A percentile compares a stretch with the other conserved stretches of the same genome.
These are phyloP conservation scores for Trigoniulus corallinus DNA, from an alignment of 1,140 invertebrate genomes.

Conservation along the genomic window DNA sequence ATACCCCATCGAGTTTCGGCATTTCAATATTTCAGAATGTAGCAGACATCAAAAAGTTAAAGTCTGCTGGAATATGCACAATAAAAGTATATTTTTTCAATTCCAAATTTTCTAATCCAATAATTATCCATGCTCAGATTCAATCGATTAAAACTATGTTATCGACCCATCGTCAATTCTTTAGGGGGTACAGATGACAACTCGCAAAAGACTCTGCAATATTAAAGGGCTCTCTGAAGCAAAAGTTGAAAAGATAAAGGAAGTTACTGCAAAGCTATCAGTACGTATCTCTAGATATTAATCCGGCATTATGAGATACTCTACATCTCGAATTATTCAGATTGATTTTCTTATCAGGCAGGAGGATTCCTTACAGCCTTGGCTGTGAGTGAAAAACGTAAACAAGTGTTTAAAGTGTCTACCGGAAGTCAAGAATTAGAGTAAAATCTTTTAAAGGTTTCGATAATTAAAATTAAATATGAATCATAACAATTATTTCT, in stretches of 20 bases:
- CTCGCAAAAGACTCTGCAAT: conserved; percentile 47
- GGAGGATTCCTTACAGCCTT: conserved; percentile 52
- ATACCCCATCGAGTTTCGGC: neutral
- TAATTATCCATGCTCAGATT: neutral
- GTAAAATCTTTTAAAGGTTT: conserved; percentile 30
- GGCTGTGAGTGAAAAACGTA: conserved; percentile 50
- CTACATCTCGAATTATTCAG: too few relatives aligned
- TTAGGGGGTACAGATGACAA: conserved; percentile 58
- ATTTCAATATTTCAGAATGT: conserved; percentile 25
- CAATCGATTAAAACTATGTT: neutral
- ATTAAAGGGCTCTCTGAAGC: conserved; percentile 63
- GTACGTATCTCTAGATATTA: too few relatives aligned
- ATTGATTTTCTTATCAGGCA: conserved; percentile 13
- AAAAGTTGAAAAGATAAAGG: conserved; percentile 71
- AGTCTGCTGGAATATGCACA: conserved; percentile 57
- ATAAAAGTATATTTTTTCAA: conserved; percentile 30
- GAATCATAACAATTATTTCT: conserved; percentile 10
- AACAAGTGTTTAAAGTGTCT: conserved; percentile 49
- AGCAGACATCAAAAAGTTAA: conserved; percentile 59
- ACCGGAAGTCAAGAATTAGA: conserved; percentile 56
- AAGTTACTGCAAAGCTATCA: conserved; percentile 43
- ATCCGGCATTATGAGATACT: too few relatives aligned
- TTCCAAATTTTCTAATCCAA: neutral
- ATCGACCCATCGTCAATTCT: conserved; percentile 9
- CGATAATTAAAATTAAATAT: neutral